Evolutionary conservation across 2,888 invertebrate genomes (phyloP).

Genomic region (Byasa hedistus): DNA sequence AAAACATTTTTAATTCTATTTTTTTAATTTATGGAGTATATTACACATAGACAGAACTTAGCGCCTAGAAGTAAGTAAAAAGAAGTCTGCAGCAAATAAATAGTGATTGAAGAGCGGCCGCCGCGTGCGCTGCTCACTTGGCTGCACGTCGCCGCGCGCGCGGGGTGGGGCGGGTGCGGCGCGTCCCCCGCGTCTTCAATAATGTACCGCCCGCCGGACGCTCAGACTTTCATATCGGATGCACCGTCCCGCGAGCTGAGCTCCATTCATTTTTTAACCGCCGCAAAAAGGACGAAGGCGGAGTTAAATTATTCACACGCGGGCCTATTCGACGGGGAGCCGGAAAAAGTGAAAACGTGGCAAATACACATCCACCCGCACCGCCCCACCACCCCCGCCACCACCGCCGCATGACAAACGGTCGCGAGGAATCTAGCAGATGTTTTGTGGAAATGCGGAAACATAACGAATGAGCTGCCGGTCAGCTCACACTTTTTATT

Average conservation of each 20-base stretch:
- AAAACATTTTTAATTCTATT: too few relatives aligned
- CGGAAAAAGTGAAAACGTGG: slow-evolving; percentile 57
- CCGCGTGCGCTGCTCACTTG: too few relatives aligned
- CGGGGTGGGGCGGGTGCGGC: too few relatives aligned
- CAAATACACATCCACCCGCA: slow-evolving; percentile 32
- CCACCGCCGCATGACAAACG: slow-evolving; percentile 21
- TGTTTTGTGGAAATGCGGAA: slow-evolving; percentile 18
- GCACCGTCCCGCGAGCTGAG: slow-evolving; percentile 38
- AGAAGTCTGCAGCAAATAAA: too few relatives aligned
- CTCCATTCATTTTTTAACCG: slow-evolving; percentile 49
- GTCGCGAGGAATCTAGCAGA: slow-evolving; percentile 25
- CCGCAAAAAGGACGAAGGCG: slow-evolving; percentile 48
- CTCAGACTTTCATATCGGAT: slow-evolving; percentile 33
- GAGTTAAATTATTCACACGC: slow-evolving; percentile 62
- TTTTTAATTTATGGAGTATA: too few relatives aligned
- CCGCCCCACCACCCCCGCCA: neutral
- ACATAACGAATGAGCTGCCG: slow-evolving; percentile 11
- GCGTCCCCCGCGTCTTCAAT: too few relatives aligned
- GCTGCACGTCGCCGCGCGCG: too few relatives aligned
- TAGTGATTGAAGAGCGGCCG: too few relatives aligned
- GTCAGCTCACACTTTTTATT: neutral
- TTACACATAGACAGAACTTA: too few relatives aligned
- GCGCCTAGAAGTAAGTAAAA: too few relatives aligned
- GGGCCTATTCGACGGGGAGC: slow-evolving; percentile 45
- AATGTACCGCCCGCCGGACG: slow-evolving; percentile 12